These are phyloP conservation scores for Mercenaria mercenaria DNA, from an alignment of 1,140 invertebrate species.

Conservation along the genomic window DNA sequence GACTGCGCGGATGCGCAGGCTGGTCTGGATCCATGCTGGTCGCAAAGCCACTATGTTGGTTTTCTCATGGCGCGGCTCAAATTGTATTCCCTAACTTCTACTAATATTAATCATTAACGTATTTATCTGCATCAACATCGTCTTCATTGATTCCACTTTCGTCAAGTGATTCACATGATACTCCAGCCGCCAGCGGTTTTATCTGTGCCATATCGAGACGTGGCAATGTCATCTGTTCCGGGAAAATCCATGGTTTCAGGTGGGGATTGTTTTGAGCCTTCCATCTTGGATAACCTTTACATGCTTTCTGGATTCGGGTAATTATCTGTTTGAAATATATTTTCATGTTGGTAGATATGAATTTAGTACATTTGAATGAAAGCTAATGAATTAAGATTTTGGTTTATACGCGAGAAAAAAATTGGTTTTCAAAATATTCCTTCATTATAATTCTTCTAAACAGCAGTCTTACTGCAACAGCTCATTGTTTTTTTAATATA, in stretches of 20 bases:
- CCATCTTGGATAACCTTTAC: constrained; percentile 92
- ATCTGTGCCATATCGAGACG: constrained; percentile 76
- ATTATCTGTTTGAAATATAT: constrained; percentile 88
- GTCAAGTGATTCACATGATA: constrained; percentile 74
- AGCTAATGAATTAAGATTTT: too few relatives aligned
- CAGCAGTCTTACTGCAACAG: too few relatives aligned
- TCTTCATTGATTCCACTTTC: constrained; percentile 76
- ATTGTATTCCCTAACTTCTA: too few relatives aligned
- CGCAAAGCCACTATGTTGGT: too few relatives aligned
- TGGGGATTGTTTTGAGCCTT: constrained; percentile 92
- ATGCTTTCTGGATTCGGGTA: constrained; percentile 93
- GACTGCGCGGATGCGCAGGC: too few relatives aligned
- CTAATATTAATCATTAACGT: constrained; percentile 40
- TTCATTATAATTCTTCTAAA: too few relatives aligned
- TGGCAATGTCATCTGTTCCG: constrained; percentile 90
- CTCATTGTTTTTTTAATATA: too few relatives aligned
- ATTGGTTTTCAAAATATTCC: too few relatives aligned
- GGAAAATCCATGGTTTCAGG: constrained; percentile 94
- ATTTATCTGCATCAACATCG: constrained; percentile 69
- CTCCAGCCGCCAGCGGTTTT: constrained; percentile 65
- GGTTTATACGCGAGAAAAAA: too few relatives aligned
- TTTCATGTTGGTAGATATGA: constrained; percentile 34
- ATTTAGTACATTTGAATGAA: too few relatives aligned
- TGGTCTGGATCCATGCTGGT: too few relatives aligned
- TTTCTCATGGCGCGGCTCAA: too few relatives aligned